These are phyloP conservation scores for Panagrolaimus sp. DNA, from an alignment of 1,140 invertebrate genomes.

Conservation along the genomic window DNA sequence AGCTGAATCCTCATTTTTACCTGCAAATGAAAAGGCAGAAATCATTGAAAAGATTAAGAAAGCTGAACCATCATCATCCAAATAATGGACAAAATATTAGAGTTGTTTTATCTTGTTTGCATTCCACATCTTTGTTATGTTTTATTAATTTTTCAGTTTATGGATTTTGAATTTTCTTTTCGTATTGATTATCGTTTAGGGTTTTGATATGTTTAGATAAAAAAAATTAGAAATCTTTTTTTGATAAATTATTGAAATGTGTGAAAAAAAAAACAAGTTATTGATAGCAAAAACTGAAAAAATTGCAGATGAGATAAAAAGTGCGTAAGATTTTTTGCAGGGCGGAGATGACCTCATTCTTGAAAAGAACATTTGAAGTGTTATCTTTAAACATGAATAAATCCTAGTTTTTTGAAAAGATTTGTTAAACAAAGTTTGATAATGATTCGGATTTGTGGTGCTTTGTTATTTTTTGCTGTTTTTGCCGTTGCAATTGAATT, in stretches of 20 bases:
- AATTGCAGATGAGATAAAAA: too few relatives aligned
- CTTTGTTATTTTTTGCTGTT: constrained; percentile 14
- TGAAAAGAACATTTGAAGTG: constrained; percentile 7
- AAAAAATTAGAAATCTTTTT: too few relatives aligned
- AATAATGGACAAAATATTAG: too few relatives aligned
- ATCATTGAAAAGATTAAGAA: constrained; percentile 51
- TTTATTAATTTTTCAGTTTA: too few relatives aligned
- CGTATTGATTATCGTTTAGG: too few relatives aligned
- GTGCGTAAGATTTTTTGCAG: not conserved
- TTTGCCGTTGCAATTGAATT: constrained; percentile 27
- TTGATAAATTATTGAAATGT: too few relatives aligned
- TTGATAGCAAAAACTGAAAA: too few relatives aligned
- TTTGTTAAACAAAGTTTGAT: not conserved
- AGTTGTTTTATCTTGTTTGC: too few relatives aligned
- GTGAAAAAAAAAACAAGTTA: too few relatives aligned
- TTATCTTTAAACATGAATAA: not conserved
- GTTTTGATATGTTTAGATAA: too few relatives aligned
- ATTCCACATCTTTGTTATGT: too few relatives aligned
- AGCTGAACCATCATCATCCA: constrained; percentile 5
- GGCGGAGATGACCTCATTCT: constrained; percentile 18
- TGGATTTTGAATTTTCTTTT: too few relatives aligned
- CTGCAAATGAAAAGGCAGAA: constrained; percentile 62
- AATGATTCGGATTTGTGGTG: constrained; percentile 1
- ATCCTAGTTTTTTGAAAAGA: not conserved
- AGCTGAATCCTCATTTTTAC: constrained; percentile 62